These are phyloP conservation scores for Caenorhabditis latens DNA, from an alignment of 1,140 invertebrate species.

Conservation along the genomic window DNA sequence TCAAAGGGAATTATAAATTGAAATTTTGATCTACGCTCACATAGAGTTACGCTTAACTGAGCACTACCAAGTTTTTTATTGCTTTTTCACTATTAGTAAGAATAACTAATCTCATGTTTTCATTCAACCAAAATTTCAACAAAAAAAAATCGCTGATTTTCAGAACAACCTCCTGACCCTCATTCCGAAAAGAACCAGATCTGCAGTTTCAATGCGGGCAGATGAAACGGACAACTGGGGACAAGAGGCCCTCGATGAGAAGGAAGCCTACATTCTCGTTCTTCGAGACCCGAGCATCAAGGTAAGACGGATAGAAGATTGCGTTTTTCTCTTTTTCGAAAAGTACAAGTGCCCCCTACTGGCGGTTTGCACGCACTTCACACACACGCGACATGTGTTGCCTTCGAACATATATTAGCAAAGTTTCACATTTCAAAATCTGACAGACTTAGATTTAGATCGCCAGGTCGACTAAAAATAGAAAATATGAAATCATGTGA, in stretches of 20 bases:
- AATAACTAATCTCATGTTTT: neutral
- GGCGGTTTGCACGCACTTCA: neutral
- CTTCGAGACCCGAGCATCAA: slow-evolving; percentile 68
- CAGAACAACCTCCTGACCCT: slow-evolving; percentile 55
- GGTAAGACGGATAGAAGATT: slow-evolving; percentile 60
- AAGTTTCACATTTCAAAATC: slow-evolving; percentile 33
- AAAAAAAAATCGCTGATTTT: neutral
- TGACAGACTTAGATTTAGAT: no score
- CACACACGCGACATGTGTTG: slow-evolving; percentile 7
- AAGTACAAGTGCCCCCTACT: slow-evolving; percentile 16
- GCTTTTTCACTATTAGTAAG: no score
- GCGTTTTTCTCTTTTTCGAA: slow-evolving; percentile 21
- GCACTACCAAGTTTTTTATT: neutral
- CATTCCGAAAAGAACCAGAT: slow-evolving; percentile 69
- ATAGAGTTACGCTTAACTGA: neutral
- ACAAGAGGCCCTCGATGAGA: slow-evolving; percentile 70
- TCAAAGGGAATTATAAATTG: neutral
- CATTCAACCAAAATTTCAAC: neutral
- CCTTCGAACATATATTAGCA: slow-evolving; percentile 3
- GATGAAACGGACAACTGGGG: slow-evolving; percentile 75
- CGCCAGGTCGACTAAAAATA: neutral
- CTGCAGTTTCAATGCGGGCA: slow-evolving; percentile 70
- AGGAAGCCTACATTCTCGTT: slow-evolving; percentile 68
- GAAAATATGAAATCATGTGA: slow-evolving; percentile 4
- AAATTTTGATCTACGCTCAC: neutral